Evolutionary conservation across 2,113 vertebrate genomes (phyloP), one percentile per base, ranked within the genome.

Genomic region (Eublepharis macularius): DNA sequence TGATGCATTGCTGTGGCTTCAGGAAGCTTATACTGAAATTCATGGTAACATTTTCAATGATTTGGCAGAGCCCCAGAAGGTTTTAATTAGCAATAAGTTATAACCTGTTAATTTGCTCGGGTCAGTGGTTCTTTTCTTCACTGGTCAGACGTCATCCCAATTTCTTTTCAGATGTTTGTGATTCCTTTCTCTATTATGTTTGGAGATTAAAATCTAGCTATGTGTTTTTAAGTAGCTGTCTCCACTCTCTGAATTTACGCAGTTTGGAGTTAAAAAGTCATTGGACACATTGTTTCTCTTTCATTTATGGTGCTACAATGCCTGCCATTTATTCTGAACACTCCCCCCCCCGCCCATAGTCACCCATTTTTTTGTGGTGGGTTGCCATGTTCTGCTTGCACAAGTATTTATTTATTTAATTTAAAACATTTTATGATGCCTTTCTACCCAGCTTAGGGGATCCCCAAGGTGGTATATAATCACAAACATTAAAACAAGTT

Each of bases 181-280:
- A 80, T 87, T 80, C 82, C 24, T 80, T 80, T 51, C 60, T 29
- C 69, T 80, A 79, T 54, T 87, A 73, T 78, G 76, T 51, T 74
- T 66, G 36, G 54, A 54, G 82, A 79, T 87, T 83, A 45, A 63
- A 73, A 80, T 65, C 68, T 87, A 29, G 21, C 60, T 80, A 39
- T 12, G 36, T 80, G 65, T 86, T 34, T 87, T 66, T 68, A 80
- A 80, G 68, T 36, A 34, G n/a, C 13, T 66, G 34, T 82, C 79
- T 39, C 54, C 57, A 74, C 69, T 54, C 32, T 26, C 43, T 54
- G 45, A 60, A 57, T 68, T 32, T 51, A 41, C 69, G 29, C 54
- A 43, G 34, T 51, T 78, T 79, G 14, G 43, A 17, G 3, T 66
- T 69, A 63, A 77, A 68, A 68, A 78, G 13, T 80, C 41, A 54